Evolutionary conservation across 2,113 vertebrate genomes (phyloP), one percentile per base, ranked within the genome.

Genomic region (Crotophaga sulcirostris): DNA sequence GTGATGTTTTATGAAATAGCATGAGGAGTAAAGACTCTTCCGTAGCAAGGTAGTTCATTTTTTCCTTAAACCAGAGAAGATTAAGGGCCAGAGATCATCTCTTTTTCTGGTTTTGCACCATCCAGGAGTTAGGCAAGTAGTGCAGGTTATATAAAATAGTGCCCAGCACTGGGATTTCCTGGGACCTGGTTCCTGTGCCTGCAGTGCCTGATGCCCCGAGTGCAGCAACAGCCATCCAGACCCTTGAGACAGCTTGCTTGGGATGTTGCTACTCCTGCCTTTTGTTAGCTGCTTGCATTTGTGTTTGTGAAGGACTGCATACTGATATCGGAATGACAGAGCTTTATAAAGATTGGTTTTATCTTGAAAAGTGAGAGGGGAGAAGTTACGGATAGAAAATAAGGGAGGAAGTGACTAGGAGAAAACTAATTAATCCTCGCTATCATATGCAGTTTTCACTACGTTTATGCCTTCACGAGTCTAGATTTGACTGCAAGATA

Each of bases 141-240:
- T 2, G 0, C 3, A 40, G 51, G n/a, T 3, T 51, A 5, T 4
- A 11, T 2, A 9, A 73, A 72, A 3, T 0, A 11, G 14, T 18
- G 44, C 54, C 56, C 70, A n/a, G 51, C 29, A 47, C 2, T 31
- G 60, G 49, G 17, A 72, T 10, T 2, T 82, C 47, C 78, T 29
- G 18, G 47, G 44, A 76, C 15, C 38, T 42, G 29, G 52, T 34
- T 63, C 17, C 7, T 8, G 31, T 34, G 47, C 52, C 31, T 55
- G 40, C 59, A 68, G 4, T 9, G 15, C 20, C 40, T 40, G 60
- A 18, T 64, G 63, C 75, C 16, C 15, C 0, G 0, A 40, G 52
- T 1, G 51, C 44, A 59, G 73, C 42, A n/a, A 9, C 3, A 56
- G 59, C 64, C 45, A 28, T 1, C 11, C 42, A 33, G 40, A 28